Evolutionary conservation across 2,113 vertebrate genomes (phyloP), one percentile per base, ranked within the genome.

Genomic region (Neogobius melanostomus): DNA sequence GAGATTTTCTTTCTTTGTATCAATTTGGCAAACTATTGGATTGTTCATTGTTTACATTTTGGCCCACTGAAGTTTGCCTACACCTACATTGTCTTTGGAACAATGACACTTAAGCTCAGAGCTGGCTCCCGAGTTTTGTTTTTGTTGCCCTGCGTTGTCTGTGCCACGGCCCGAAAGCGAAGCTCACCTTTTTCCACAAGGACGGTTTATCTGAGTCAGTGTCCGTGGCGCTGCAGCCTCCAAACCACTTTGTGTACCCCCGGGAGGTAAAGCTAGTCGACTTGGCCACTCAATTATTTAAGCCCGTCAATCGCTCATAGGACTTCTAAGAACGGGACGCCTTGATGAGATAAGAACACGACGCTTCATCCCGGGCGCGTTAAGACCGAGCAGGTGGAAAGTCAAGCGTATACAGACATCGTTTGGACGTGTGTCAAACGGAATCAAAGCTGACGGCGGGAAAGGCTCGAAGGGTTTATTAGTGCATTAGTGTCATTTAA

Each of bases 161-260:
- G 3, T 64, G 52, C 46, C 17, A 46, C 47, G 12, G 50, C 28
- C 28, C 3, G 21, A 51, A 60, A 66, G 12, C 47, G 11, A 44
- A 63, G 53, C 51, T 67, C 59, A 66, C 36, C 47, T 64, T 57
- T 36, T 50, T 43, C 17, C 44, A 36, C 6, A 36, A 69, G 48
- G 21, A 59, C 42, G 71, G 21, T 65, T 62, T 54, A 45, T 48
- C 59, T 70, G 73, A 43, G 78, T 79, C 64, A 71, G 89, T 93
- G 90, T 93, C 92, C 91, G 82, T 89, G 92, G 92, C 92, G 44
- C 93, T 93, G 91, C 81, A 90, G 61, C 72, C 71, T 68, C 54
- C 74, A 28, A 8, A 21, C 14, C 47, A 52, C 43, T 72, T 43
- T 62, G 21, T 49, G 42, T 21, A 68, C 66, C 68, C 36, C 4